These are phyloP conservation scores for Pimpla rufipes DNA, from an alignment of 2,888 invertebrate species.

Conservation along the genomic window DNA sequence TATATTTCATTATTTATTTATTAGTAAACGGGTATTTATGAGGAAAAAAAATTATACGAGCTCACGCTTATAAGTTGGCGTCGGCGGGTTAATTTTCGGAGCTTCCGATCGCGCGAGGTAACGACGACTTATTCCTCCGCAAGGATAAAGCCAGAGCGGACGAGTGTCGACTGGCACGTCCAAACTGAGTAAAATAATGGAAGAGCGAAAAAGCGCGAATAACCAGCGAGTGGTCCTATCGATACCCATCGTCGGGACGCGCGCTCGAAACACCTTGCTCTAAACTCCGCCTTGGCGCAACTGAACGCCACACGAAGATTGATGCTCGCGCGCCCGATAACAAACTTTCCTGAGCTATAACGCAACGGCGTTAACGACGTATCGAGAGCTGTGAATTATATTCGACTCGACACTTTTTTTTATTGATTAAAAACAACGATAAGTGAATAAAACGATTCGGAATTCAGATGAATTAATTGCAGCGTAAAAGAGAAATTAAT, in stretches of 20 bases:
- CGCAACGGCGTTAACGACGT: constrained; percentile 13
- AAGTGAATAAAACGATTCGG: no score
- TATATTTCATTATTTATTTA: not conserved
- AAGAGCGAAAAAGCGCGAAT: not conserved
- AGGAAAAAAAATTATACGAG: not conserved
- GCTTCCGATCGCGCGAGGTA: not conserved
- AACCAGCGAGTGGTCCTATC: constrained; percentile 20
- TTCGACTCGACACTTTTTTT: no score
- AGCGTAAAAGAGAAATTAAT: no score
- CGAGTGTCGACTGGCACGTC: not conserved
- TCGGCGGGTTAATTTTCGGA: not conserved
- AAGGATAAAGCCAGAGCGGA: constrained; percentile 27
- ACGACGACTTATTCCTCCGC: not conserved
- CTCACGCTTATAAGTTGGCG: constrained; percentile 47
- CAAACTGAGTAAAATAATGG: constrained; percentile 25
- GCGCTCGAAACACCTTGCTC: not conserved
- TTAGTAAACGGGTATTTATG: not conserved
- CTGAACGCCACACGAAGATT: not conserved
- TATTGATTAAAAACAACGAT: no score
- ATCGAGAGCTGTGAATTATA: no score
- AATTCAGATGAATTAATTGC: no score
- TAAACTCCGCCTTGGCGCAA: constrained; percentile 4
- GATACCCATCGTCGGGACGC: constrained; percentile 25
- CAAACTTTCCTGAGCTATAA: constrained; percentile 6
- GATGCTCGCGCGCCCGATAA: not conserved